Evolutionary conservation across 2,888 invertebrate species (phyloP).

Genomic region (Operophtera brumata): DNA sequence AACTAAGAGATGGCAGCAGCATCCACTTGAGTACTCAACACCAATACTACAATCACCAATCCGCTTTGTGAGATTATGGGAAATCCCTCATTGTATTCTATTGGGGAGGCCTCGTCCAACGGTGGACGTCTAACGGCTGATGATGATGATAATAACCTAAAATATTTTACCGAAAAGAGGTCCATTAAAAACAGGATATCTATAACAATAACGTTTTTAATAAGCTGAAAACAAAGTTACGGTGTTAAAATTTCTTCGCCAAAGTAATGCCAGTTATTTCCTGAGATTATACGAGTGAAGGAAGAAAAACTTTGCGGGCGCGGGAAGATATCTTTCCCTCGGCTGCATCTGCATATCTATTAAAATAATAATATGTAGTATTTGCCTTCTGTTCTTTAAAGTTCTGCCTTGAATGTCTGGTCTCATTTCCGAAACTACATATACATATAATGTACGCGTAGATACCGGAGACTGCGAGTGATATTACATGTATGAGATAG

Average conservation of each 20-base stretch:
- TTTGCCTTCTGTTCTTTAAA: slow-evolving; percentile 9
- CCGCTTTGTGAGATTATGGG: too few species aligned
- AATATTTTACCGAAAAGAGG: neutral
- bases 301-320: slow-evolving; percentile 49
- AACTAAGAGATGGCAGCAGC: too few species aligned
- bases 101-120: too few species aligned
- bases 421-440: too few species aligned
- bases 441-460: too few species aligned
- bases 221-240: slow-evolving; percentile 55
- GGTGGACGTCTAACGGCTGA: too few species aligned
- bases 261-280: slow-evolving; percentile 52
- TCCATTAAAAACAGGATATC: slow-evolving; percentile 5
- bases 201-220: slow-evolving; percentile 46
- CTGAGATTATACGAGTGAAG: slow-evolving; percentile 47
- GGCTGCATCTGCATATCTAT: slow-evolving; percentile 28
- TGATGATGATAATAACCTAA: neutral
- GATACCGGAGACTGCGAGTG: neutral
- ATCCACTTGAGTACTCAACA: too few species aligned
- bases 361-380: slow-evolving; percentile 16
- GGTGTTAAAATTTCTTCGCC: slow-evolving; percentile 52
- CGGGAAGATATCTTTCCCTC: slow-evolving; percentile 28
- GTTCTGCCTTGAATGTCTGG: neutral
- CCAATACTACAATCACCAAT: too few species aligned
- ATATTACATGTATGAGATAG: neutral
- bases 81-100: too few species aligned